Conservation (phyloP, 2,888 invertebrate species). For the Galeruca laticollis region DNA sequence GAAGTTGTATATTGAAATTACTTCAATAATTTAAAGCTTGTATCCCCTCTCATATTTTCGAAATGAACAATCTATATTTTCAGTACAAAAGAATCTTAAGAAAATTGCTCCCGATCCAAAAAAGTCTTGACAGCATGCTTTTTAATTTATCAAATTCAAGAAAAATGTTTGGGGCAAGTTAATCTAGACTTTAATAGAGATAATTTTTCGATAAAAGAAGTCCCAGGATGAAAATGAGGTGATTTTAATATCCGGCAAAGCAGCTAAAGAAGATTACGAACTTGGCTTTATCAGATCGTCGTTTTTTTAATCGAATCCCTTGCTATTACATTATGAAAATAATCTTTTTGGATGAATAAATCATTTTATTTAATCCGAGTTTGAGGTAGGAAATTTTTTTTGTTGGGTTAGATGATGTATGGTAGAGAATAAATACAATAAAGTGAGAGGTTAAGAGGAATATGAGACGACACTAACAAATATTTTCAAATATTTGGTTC, state of each 20-base stretch:
- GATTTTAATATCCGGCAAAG: conserved; percentile 31
- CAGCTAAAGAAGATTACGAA: conserved; percentile 25
- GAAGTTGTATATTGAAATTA: too few species aligned
- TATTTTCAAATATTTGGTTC: too few species aligned
- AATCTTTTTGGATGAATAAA: too few species aligned
- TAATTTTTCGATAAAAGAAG: not conserved
- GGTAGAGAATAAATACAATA: too few species aligned
- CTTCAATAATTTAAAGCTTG: too few species aligned
- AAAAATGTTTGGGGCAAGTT: conserved; percentile 13
- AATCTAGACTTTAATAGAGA: conserved; percentile 22
- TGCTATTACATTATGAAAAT: not conserved
- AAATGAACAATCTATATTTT: not conserved
- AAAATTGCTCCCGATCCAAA: conserved; percentile 8
- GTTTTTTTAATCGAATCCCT: not conserved
- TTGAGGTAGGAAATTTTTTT: too few species aligned
- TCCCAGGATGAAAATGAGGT: conserved; percentile 19
- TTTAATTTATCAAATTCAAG: conserved; percentile 20
- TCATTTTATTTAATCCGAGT: too few species aligned
- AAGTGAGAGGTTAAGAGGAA: too few species aligned
- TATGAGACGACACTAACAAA: too few species aligned
- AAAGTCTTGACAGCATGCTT: conserved; percentile 15
- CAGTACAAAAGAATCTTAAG: not conserved
- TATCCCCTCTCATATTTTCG: too few species aligned
- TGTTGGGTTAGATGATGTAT: too few species aligned
- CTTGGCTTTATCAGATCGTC: conserved; percentile 15